phyloP scores from a whole-genome alignment of 2,797 vertebrate species.

The Anguilla marmorata region DNA sequence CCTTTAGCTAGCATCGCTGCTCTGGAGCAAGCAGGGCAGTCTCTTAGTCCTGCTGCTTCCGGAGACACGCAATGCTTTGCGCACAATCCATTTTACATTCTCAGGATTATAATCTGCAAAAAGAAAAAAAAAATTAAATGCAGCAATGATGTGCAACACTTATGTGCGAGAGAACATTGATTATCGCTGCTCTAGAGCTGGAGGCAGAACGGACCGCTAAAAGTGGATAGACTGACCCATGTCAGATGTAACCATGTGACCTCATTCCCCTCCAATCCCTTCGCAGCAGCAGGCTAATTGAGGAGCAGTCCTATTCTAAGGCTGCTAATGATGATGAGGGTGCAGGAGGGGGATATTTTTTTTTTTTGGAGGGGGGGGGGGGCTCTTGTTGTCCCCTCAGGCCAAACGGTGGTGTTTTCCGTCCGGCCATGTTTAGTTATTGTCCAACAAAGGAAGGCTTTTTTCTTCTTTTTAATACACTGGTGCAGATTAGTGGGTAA shows the following conservation, averaged over 20 bases:
- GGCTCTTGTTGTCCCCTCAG: slow-evolving; percentile 64
- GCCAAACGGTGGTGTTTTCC: slow-evolving; percentile 71
- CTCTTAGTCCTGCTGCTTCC: not conserved
- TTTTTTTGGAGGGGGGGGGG: not conserved
- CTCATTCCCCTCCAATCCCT: slow-evolving; percentile 54
- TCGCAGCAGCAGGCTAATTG: slow-evolving; percentile 70
- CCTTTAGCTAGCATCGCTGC: too few relatives aligned
- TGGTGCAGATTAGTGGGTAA: slow-evolving; percentile 81
- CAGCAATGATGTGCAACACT: not conserved
- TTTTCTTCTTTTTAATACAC: slow-evolving; percentile 72
- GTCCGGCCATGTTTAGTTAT: slow-evolving; percentile 80
- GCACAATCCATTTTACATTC: not conserved
- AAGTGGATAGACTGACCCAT: slow-evolving; percentile 67
- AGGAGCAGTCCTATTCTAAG: slow-evolving; percentile 70
- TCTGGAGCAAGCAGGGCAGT: not conserved
- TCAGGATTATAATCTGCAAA: not conserved
- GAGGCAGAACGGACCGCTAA: slow-evolving; percentile 51
- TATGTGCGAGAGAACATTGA: slow-evolving; percentile 7
- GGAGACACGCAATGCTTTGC: not conserved
- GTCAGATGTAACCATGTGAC: slow-evolving; percentile 54
- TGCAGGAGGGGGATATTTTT: slow-evolving; percentile 58
- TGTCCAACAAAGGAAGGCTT: slow-evolving; percentile 81
- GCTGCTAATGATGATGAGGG: slow-evolving; percentile 77
- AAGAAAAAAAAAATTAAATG: not conserved
- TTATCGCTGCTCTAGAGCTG: slow-evolving; percentile 34